Percentiles rank a stretch among this genome's conserved stretches.
Conservation (phyloP, 2,113 vertebrate species). For the Enhydra lutris region DNA sequence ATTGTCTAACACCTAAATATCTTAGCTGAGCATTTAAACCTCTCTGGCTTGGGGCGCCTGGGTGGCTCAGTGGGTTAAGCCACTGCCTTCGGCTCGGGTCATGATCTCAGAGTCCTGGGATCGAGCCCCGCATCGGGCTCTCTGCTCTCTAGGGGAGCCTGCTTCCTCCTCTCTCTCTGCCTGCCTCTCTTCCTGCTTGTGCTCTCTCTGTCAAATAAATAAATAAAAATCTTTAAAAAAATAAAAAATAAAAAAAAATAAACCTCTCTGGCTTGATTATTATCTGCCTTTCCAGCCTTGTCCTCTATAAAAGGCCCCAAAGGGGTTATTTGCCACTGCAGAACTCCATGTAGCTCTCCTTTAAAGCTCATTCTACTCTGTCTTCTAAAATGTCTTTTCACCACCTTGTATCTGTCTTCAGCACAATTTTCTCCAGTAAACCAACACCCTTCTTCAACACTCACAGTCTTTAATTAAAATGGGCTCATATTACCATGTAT, state of each 20-base stretch:
- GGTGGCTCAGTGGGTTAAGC: no score
- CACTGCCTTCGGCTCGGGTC: no score
- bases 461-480: neutral
- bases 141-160: no score
- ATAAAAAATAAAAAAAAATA: neutral
- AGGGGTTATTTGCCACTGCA: neutral
- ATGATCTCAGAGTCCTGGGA: no score
- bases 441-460: neutral
- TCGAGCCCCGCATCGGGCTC: no score
- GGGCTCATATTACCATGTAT: neutral
- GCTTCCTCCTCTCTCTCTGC: no score
- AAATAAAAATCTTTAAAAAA: no score
- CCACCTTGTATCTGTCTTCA: neutral
- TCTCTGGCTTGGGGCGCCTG: no score
- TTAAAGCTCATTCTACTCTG: neutral
- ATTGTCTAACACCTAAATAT: no score
- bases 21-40: no score
- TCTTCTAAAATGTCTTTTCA: neutral
- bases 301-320: neutral
- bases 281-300: neutral
- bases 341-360: neutral
- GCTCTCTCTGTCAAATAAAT: no score
- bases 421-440: neutral
- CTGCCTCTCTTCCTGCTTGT: no score
- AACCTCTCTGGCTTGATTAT: neutral